Conservation (phyloP, 2,888 invertebrate species). For the Leptothorax acervorum region DNA sequence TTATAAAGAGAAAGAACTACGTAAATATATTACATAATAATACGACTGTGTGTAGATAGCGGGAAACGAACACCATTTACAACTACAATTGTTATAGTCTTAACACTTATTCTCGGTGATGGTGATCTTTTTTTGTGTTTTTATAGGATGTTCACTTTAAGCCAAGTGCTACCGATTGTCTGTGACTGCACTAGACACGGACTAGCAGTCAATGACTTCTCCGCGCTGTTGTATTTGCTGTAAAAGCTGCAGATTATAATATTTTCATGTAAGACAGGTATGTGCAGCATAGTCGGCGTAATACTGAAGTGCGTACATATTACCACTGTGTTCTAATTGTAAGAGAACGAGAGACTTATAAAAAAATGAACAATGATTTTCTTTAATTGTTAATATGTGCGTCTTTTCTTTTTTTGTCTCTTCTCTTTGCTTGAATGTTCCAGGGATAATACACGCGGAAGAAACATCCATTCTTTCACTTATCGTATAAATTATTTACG, state of each 20-base stretch:
- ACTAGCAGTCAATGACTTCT: slow-evolving; percentile 27
- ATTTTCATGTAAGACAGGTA: slow-evolving; percentile 27
- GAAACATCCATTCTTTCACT: neutral
- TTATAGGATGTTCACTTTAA: slow-evolving; percentile 17
- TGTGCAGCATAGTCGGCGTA: slow-evolving; percentile 12
- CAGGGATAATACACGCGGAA: neutral
- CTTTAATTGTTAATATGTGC: slow-evolving; percentile 65
- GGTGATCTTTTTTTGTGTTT: slow-evolving; percentile 73
- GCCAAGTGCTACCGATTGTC: slow-evolving; percentile 40
- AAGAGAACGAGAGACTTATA: slow-evolving; percentile 70
- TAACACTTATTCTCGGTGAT: slow-evolving; percentile 77
- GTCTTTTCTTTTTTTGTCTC: slow-evolving; percentile 43
- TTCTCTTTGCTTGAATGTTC: slow-evolving; percentile 6
- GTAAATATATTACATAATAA: slow-evolving; percentile 30
- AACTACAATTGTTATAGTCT: slow-evolving; percentile 56
- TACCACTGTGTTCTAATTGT: slow-evolving; percentile 67
- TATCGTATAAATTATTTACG: neutral
- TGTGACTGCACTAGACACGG: slow-evolving; percentile 25
- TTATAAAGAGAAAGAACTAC: slow-evolving; percentile 12
- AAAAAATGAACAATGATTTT: slow-evolving; percentile 58
- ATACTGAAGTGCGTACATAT: slow-evolving; percentile 44
- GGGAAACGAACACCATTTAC: slow-evolving; percentile 55
- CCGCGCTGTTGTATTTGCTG: slow-evolving; percentile 6
- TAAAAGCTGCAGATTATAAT: slow-evolving; percentile 10
- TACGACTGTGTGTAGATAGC: slow-evolving; percentile 52